phyloP scores from a whole-genome alignment of 2,888 invertebrate species.

The Polyploca ridens region DNA sequence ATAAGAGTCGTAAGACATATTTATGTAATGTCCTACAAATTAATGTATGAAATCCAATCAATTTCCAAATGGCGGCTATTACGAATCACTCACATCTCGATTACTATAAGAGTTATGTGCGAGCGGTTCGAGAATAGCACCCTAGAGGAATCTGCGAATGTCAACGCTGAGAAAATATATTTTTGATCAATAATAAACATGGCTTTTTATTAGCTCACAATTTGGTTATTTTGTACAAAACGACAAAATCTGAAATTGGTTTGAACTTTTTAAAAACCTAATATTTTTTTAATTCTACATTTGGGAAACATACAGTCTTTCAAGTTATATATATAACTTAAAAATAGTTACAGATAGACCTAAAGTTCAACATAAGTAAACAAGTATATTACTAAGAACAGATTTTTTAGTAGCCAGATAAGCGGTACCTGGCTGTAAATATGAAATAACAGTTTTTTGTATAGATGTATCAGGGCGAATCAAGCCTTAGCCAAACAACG shows the following conservation, averaged over 20 bases:
- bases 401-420: no score
- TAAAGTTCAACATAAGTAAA: no score
- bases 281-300: no score
- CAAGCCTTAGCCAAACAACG: background rate
- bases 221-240: background rate
- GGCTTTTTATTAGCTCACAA: background rate
- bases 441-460: no score
- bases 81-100: conserved; percentile 9
- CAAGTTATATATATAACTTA: no score
- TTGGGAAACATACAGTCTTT: no score
- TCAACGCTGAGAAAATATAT: background rate
- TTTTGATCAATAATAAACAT: conserved; percentile 25
- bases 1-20: background rate
- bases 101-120: conserved; percentile 14
- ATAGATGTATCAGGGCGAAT: background rate
- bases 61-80: conserved; percentile 1
- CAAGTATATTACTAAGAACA: no score
- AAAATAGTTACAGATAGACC: no score
- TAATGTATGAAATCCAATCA: background rate
- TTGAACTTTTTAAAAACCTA: no score
- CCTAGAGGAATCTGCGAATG: conserved; percentile 18
- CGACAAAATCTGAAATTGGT: background rate
- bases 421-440: no score
- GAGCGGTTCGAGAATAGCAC: conserved; percentile 15
- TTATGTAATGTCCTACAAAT: background rate